A percentile compares a stretch with the other conserved stretches of the same genome.
Conservation (phyloP, 2,113 vertebrate species). For the Dinomys branickii region DNA sequence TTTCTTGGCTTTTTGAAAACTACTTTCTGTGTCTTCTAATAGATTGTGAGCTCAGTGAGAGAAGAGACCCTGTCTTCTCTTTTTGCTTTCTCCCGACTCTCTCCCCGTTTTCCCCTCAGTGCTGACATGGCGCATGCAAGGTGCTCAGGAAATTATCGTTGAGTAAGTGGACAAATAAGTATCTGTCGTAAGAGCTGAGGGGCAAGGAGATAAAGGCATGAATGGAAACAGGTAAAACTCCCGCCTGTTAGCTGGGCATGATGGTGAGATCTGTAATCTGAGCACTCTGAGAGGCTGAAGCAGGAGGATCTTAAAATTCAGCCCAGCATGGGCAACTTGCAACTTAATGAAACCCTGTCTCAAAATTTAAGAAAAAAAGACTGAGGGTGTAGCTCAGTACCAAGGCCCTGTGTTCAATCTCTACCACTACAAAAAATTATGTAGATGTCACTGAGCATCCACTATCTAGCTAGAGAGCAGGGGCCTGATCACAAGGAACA, state of each 20-base stretch:
- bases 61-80: not conserved
- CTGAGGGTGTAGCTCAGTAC: not conserved
- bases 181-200: not conserved
- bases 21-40: not conserved
- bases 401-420: not conserved
- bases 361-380: not conserved
- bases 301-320: not conserved
- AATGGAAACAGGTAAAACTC: not conserved
- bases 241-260: not conserved
- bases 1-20: not conserved
- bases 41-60: not conserved
- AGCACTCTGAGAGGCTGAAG: not conserved
- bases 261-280: not conserved
- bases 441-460: not conserved
- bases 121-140: not conserved
- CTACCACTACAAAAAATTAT: not conserved
- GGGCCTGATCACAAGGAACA: not conserved
- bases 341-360: not conserved
- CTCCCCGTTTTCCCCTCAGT: not conserved
- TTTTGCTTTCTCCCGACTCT: not conserved
- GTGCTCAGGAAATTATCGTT: not conserved
- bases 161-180: not conserved
- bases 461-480: constrained; percentile 18
- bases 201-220: not conserved
- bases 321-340: not conserved